phyloP scores from a whole-genome alignment of 2,888 invertebrate species.

The Tachina lurida region DNA sequence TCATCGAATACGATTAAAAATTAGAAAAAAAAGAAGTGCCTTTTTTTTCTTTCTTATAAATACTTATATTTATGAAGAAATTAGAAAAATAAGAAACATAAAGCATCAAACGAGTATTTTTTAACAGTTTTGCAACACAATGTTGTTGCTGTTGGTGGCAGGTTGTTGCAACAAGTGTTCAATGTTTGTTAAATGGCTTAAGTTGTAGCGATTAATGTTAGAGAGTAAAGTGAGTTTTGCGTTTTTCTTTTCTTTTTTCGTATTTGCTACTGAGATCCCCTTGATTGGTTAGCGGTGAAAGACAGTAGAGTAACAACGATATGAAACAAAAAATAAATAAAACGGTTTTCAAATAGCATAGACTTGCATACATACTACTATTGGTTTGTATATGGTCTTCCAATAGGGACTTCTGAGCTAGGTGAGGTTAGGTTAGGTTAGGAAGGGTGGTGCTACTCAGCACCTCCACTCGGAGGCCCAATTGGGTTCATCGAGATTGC shows the following conservation, averaged over 20 bases:
- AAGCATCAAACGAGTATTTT: conserved; percentile 55
- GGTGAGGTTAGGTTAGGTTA: too few relatives aligned
- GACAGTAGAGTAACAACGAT: conserved; percentile 18
- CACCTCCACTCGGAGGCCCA: too few relatives aligned
- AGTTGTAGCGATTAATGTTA: conserved; percentile 46
- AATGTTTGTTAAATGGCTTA: conserved; percentile 51
- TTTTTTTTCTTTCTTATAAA: neutral
- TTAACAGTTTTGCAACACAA: conserved; percentile 57
- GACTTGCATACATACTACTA: neutral
- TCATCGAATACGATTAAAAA: conserved; percentile 51
- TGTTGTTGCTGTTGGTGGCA: conserved; percentile 26
- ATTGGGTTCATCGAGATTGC: too few relatives aligned
- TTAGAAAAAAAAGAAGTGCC: neutral
- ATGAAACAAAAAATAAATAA: conserved; percentile 17
- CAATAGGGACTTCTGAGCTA: too few relatives aligned
- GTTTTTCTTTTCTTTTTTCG: conserved; percentile 6
- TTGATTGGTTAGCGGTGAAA: conserved; percentile 39
- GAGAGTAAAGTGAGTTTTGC: conserved; percentile 41
- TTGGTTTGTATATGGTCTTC: too few relatives aligned
- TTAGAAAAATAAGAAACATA: neutral
- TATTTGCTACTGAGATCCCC: conserved; percentile 24
- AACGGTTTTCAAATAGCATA: conserved; percentile 53
- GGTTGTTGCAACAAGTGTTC: conserved; percentile 67
- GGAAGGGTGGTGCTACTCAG: too few relatives aligned
- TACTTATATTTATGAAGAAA: neutral